Evolutionary conservation across 2,888 invertebrate genomes (phyloP), one percentile per base, ranked within the genome.

Genomic region (Calameuta filiformis): DNA sequence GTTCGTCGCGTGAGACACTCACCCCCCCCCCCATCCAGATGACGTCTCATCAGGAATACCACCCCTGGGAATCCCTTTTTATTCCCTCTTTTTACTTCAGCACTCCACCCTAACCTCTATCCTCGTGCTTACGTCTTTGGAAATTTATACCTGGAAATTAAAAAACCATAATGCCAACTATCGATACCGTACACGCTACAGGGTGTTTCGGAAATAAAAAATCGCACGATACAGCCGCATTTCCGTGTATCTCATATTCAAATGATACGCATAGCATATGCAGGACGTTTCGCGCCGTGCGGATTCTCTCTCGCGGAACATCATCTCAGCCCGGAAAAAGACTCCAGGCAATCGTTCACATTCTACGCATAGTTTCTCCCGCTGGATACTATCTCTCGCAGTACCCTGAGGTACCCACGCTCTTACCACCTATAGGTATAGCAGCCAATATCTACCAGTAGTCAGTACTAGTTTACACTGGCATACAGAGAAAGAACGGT

Each of bases 281-380:
- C 56, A 23, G 56, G 56, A 56, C 56, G 56, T 56, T 56, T 56
- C 56, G 23, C 23, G 56, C 37, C 3, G 23, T 23, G 23, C 23
- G 23, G 56, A 56, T 56, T 81, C 84, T 82, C 82, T 83, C 86
- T 87, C 86, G 83, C 56, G 56, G 56, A 56, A 56, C 56, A 56
- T 56, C 56, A 9, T 9, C 23, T 56, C 56, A 56, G 56, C 2
- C 56, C 23, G 56, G 56, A 56, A 56, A 56, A 56, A 56, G 56
- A 56, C 23, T 56, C 85, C 84, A 82, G 83, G 86, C 86, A 87
- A 87, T 88, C 86, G 87, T 87, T 86, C 85, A 86, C 88, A 89
- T 89, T 89, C 89, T 89, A 86, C 85, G 88, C 89, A 89, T 89
- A 88, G 86, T 86, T 89, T 85, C 83, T 82, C 81, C 84, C 84